Base-by-base conservation (phyloP, 2,113 vertebrate genomes). In the Chionodraco myersi region DNA sequence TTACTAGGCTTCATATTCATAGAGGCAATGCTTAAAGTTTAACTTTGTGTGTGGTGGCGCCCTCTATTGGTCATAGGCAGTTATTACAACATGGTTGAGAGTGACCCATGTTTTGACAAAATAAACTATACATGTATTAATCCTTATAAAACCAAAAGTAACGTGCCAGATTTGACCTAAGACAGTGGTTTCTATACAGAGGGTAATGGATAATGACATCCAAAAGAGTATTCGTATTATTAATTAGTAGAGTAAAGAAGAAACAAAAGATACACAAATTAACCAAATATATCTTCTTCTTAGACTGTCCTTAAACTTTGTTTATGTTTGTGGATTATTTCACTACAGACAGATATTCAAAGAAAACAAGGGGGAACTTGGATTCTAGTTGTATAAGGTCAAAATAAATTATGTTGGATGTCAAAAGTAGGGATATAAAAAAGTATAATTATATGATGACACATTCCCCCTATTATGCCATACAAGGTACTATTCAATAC, bases 31-130 rank as follows among this genome's bases (percentile, higher is more conserved):
- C 11, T 59, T 36, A 0, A 10, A 41, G 2, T 51, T 69, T 23
- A 53, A 12, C 15, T 53, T 36, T n/a, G 18, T 78, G 75, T 83
- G 68, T 15, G 47, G 45, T 89, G 51, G 80, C 83, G 61, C 88
- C 89, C 77, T 87, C 93, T 93, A 60, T 18, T 26, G 91, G 26
- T 47, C 4, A 0, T 8, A 54, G 11, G 0, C 1, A 53, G 70
- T 71, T 52, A 86, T 72, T 90, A 79, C 87, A 91, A 18, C 5
- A 3, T 61, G 48, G 11, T 11, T 62, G 16, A 15, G 2, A 1
- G 16, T 23, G 2, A 1, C 14, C 56, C 15, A 13, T 18, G 14
- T 9, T n/a, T 51, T 6, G 5, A 66, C 18, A 61, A 15, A 21
- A 78, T 53, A 6, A 62, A 34, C 0, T 26, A 45, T 13, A 21